Conservation (phyloP, 2,797 vertebrate species). For the Sebastes dallii region DNA sequence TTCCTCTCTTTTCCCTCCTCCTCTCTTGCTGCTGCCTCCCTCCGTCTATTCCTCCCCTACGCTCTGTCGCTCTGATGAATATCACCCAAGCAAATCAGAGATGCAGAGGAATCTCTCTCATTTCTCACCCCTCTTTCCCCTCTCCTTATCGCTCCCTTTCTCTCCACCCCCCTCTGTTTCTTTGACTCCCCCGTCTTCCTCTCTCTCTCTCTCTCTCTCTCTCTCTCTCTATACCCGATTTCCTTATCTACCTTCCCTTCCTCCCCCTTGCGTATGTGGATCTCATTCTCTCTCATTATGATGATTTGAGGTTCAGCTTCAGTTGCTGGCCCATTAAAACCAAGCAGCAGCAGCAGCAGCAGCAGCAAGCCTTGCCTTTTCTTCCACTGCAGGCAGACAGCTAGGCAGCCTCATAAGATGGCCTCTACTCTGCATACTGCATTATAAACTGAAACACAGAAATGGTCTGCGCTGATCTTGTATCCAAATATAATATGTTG, state of each 20-base stretch:
- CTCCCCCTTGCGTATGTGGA: slow-evolving; percentile 60
- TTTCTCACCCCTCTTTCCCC: slow-evolving; percentile 41
- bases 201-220: not conserved
- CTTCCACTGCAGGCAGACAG: slow-evolving; percentile 59
- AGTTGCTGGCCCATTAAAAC: slow-evolving; percentile 78
- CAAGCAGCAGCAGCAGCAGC: slow-evolving; percentile 61
- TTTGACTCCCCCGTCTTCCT: slow-evolving; percentile 7
- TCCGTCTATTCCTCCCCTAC: slow-evolving; percentile 59
- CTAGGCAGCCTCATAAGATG: slow-evolving; percentile 66
- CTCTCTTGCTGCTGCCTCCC: slow-evolving; percentile 44
- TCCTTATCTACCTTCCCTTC: slow-evolving; percentile 47
- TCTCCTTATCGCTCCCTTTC: slow-evolving; percentile 31
- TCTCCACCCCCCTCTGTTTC: slow-evolving; percentile 34
- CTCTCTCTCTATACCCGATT: slow-evolving; percentile 25
- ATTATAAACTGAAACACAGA: slow-evolving; percentile 47
- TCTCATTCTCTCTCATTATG: slow-evolving; percentile 79
- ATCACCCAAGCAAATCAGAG: slow-evolving; percentile 75
- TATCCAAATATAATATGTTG: slow-evolving; percentile 23
- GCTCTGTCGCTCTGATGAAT: slow-evolving; percentile 76
- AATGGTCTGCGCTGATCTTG: slow-evolving; percentile 18
- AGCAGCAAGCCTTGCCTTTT: slow-evolving; percentile 53
- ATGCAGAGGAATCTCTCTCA: slow-evolving; percentile 68
- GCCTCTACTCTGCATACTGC: slow-evolving; percentile 67
- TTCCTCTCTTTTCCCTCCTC: slow-evolving; percentile 30
- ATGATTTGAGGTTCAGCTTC: slow-evolving; percentile 79